phyloP scores from a whole-genome alignment of 2,888 invertebrate species.

The Plebejus melissa region DNA sequence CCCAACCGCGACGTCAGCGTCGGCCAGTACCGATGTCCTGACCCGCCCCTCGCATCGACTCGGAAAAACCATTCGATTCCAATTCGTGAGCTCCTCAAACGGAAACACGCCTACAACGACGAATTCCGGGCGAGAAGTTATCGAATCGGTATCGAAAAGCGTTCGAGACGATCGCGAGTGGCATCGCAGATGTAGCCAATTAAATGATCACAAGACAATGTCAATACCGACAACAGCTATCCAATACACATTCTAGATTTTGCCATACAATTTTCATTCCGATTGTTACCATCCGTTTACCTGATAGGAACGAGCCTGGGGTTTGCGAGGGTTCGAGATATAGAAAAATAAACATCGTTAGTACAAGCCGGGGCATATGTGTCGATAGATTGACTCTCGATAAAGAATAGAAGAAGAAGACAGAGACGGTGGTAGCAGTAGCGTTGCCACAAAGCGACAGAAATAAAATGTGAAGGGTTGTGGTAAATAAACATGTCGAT shows the following conservation, averaged over 20 bases:
- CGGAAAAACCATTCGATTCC: neutral
- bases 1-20: conserved; percentile 1
- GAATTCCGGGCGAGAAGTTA: conserved; percentile 18
- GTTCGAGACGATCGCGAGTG: neutral
- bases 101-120: neutral
- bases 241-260: conserved; percentile 67
- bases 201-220: conserved; percentile 50
- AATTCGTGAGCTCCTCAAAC: neutral
- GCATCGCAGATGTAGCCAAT: conserved; percentile 40
- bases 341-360: conserved; percentile 79
- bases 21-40: neutral
- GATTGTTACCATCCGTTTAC: conserved; percentile 82
- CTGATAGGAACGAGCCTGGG: conserved; percentile 92
- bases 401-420: conserved; percentile 41
- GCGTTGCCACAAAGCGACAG: conserved; percentile 76
- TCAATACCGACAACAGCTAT: conserved; percentile 68
- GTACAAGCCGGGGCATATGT: conserved; percentile 56
- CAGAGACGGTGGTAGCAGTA: conserved; percentile 59
- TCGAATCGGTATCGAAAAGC: conserved; percentile 38
- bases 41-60: neutral
- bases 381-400: conserved; percentile 31
- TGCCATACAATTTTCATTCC: conserved; percentile 76
- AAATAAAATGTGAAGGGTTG: conserved; percentile 56
- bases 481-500: conserved; percentile 44
- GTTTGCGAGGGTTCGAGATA: conserved; percentile 83